Evolutionary conservation across 1,140 invertebrate species (phyloP), one percentile per base, ranked within the genome.

Genomic region (Riptortus pedestris): DNA sequence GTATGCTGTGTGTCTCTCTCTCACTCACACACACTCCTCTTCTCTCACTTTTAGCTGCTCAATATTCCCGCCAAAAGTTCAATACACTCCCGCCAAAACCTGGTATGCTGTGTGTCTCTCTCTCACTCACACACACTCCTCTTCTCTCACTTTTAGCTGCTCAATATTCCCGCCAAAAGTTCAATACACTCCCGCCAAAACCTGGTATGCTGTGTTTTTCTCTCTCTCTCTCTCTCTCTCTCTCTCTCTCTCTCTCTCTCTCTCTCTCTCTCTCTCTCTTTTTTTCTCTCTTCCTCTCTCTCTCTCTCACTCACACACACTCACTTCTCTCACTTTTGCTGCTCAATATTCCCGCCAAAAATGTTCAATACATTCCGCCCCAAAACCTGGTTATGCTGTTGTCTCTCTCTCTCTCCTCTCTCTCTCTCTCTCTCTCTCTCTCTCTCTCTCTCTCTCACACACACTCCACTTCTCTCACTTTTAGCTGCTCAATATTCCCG

Each of bases 391-490:
- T 38, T 9, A 9, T 38, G 7, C 16, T 9, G 16, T 9, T 38
- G 33, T 38, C 48, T 18, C 48, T 52, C 48, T 52, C 48, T 52
- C 48, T 52, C 48, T 52, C 48, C 48, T 52, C 48, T 52, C 48
- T 52, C 48, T 52, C 48, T 52, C 48, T 52, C 48, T 52, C 48
- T 52, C 48, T 52, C 48, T 52, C 48, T 52, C 48, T 52, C 48
- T 52, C 48, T 52, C 48, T 52, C 48, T 52, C 48, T 52, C n/a
- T n/a, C n/a, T n/a, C n/a, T n/a, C n/a, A n/a, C n/a, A n/a, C n/a
- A n/a, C n/a, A n/a, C n/a, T n/a, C n/a, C n/a, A n/a, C n/a, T n/a
- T n/a, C n/a, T n/a, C n/a, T n/a, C n/a, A n/a, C n/a, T n/a, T n/a
- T n/a, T n/a, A n/a, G n/a, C n/a, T n/a, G n/a, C n/a, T n/a, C n/a